Evolutionary conservation across 2,888 invertebrate genomes (phyloP), one percentile per base, ranked within the genome.

Genomic region (Escarpia spicata): DNA sequence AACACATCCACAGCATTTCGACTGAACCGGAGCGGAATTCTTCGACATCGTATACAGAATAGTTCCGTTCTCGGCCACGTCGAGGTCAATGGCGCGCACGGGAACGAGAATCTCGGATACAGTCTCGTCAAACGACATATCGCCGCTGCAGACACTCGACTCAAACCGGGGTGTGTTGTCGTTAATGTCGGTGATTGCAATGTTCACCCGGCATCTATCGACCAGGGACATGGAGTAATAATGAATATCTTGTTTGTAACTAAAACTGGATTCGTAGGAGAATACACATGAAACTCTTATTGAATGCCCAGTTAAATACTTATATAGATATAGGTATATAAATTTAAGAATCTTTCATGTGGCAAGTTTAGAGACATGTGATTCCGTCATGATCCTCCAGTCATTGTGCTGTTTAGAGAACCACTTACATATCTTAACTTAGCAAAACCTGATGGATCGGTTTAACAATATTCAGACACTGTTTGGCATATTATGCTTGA

Each of bases 1-100:
- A 75, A 75, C 6, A 26, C 19, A 75, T 75, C n/a, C 75, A 75
- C 75, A 19, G 75, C 75, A n/a, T 75, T 75, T n/a, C 26, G 19
- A 3, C 75, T 75, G 75, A 19, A 75, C 75, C 43, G 58, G 31
- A 37, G n/a, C 37, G 15, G 31, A 26, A 37, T 94, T 94, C 15
- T 93, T 92, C 37, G 92, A 92, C n/a, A 94, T 92, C 52, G 94
- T 94, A 92, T 95, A 95, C 3, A 92, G 92, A n/a, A 95, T 92
- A 26, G 92, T 94, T 19, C 94, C 95, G 93, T 95, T 95, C 10
- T 93, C 92, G 0, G 95, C 95, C 31, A 91, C 91, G 92, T 96
- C 96, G 8, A 92, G 93, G 93, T 96, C 96, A 8, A 95, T 94
- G 2, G 96, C 95, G 44, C 95, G 94, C 15, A 95, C 93, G 89